phyloP scores from a whole-genome alignment of 2,797 vertebrate genomes.

The Chanos chanos region DNA sequence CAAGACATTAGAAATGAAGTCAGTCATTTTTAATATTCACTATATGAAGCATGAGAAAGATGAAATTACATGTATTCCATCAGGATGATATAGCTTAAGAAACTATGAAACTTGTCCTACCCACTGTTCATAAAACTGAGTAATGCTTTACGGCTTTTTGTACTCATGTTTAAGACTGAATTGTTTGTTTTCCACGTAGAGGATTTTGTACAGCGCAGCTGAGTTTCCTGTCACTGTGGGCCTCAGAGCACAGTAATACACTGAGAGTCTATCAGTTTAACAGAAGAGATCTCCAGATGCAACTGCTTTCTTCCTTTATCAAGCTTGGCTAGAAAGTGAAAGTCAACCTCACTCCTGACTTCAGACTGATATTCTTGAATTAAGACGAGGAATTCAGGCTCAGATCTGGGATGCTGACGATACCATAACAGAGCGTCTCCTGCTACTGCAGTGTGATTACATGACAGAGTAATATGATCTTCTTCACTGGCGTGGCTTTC shows the following conservation, averaged over 20 bases:
- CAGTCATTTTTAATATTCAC: too few species aligned
- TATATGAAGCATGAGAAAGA: too few species aligned
- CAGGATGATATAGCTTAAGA: too few species aligned
- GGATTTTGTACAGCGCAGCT: slow-evolving; percentile 18
- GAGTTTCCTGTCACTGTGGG: slow-evolving; percentile 29
- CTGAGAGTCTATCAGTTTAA: slow-evolving; percentile 24
- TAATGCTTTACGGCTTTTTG: too few species aligned
- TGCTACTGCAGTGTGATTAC: slow-evolving; percentile 20
- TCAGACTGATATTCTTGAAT: slow-evolving; percentile 9
- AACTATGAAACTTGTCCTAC: too few species aligned
- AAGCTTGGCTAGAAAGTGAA: slow-evolving; percentile 7
- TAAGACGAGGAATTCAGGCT: slow-evolving; percentile 5
- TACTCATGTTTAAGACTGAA: too few species aligned
- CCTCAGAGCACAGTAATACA: slow-evolving; percentile 31
- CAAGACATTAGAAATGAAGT: too few species aligned
- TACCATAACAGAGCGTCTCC: slow-evolving; percentile 30
- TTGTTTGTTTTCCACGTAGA: too few species aligned
- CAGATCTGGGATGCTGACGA: not conserved
- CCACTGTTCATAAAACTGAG: too few species aligned
- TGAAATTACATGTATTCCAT: too few species aligned
- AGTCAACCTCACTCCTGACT: slow-evolving; percentile 14
- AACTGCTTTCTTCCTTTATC: not conserved
- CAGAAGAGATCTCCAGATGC: slow-evolving; percentile 21
- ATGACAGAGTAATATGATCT: slow-evolving; percentile 7
- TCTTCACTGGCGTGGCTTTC: not conserved